Base-by-base conservation (phyloP, 2,888 invertebrate genomes). In the Zootermopsis nevadensis region DNA sequence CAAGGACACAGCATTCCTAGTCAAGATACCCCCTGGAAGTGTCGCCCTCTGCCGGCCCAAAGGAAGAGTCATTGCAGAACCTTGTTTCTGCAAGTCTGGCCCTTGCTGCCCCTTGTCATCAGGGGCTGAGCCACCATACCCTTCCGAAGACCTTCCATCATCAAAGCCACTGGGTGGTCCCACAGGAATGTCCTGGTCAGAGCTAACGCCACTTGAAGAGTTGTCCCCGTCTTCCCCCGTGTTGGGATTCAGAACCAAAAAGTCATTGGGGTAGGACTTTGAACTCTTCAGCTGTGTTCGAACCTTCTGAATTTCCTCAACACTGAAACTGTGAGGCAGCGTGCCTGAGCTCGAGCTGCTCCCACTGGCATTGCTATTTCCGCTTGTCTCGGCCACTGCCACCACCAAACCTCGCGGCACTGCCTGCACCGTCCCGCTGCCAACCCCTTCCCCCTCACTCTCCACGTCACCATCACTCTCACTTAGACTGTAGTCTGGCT, bases 401-500 rank as follows among this genome's bases (percentile, higher is more conserved):
- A 90, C 88, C 22, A 91, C 89, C 80, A 90, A 90, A 22, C 88
- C 88, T 35, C 87, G 88, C 1, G 53, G 53, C 15, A 81, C 83
- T 81, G 85, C 33, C 80, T 85, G 48, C 66, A 83, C 80, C 80
- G 15, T 84, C 4, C 87, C 88, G 15, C 88, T 88, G 55, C 88
- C 88, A 82, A 35, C 83, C 77, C 88, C 88, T 76, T 89, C 89
- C 76, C 89, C 90, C 77, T 90, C 91, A 12, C 88, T 87, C 22
- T 92, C 92, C 85, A 92, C 92, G 85, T 95, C 95, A 84, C 93
- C 95, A 87, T 96, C 97, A 0, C 95, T 95, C 88, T 96, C 96
- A 85, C 95, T 96, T 90, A 96, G 93, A 89, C 96, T 96, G 90
- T 97, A 97, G 89, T 97, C 97, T 0, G 97, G 97, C 88, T 97